Conservation (phyloP, 2,888 invertebrate genomes). For the Troides helena region DNA sequence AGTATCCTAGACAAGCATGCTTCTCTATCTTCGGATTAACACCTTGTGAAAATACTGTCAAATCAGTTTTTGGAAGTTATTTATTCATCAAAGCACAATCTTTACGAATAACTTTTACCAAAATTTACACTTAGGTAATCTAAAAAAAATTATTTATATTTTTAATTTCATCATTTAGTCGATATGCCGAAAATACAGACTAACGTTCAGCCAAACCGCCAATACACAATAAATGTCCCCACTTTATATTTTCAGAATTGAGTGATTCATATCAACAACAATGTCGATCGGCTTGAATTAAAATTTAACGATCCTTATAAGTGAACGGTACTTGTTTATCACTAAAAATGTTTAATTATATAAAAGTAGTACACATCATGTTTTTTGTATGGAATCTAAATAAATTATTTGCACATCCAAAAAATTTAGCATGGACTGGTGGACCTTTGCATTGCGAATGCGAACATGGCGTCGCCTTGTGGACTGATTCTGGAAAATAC, state of each 20-base stretch:
- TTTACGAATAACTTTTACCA: too few species aligned
- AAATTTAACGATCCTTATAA: neutral
- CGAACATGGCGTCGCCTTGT: conserved; percentile 71
- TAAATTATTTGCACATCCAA: conserved; percentile 38
- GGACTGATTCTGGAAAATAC: conserved; percentile 74
- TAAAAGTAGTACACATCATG: neutral
- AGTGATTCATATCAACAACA: conserved; percentile 8
- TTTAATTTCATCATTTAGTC: neutral
- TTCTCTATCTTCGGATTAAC: too few species aligned
- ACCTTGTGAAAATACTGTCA: too few species aligned
- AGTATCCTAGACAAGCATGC: too few species aligned
- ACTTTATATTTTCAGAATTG: conserved; percentile 3
- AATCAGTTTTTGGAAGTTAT: too few species aligned
- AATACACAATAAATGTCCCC: conserved; percentile 7
- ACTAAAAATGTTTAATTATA: conserved; percentile 10
- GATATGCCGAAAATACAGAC: neutral
- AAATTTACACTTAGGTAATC: too few species aligned
- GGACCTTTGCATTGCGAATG: conserved; percentile 69
- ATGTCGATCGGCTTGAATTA: neutral
- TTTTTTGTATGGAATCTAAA: conserved; percentile 8
- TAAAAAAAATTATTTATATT: too few species aligned
- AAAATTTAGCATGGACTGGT: conserved; percentile 68
- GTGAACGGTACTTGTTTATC: neutral
- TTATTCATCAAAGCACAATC: too few species aligned
- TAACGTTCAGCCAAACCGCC: neutral